Evolutionary conservation across 53 echinoderm and acorn worm species (phyloP).

Genomic region (Astropecten irregularis): DNA sequence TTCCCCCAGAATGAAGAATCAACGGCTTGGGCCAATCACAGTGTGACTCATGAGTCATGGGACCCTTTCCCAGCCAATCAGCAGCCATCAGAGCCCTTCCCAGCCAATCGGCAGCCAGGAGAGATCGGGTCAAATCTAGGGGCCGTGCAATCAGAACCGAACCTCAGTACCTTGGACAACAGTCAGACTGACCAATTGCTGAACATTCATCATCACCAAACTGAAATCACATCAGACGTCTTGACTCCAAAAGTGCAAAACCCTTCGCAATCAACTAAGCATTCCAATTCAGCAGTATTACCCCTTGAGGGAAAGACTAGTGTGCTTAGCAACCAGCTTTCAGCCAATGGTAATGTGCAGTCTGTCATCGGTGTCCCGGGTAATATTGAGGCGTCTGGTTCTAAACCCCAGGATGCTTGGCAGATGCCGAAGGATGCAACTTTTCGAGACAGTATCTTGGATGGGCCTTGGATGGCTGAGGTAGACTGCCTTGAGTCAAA

Average conservation of each 20-base stretch:
- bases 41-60: conserved; percentile 7
- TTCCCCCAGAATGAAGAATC: not conserved
- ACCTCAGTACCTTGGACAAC: not conserved
- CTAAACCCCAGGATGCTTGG: not conserved
- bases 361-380: not conserved
- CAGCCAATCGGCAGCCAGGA: conserved; percentile 4
- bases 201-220: not conserved
- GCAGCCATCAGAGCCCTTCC: conserved; percentile 13
- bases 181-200: not conserved
- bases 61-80: conserved; percentile 28
- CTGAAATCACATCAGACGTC: not conserved
- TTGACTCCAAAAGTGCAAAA: not conserved
- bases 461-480: conserved; percentile 41
- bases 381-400: not conserved
- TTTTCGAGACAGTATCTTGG: conserved; percentile 25
- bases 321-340: not conserved
- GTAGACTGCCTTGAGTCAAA: conserved; percentile 35
- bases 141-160: not conserved
- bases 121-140: not conserved
- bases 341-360: conserved; percentile 17
- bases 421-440: conserved; percentile 12
- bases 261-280: conserved; percentile 2
- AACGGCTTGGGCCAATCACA: conserved; percentile 1
- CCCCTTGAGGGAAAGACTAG: not conserved
- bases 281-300: conserved; percentile 25